Evolutionary conservation across 2,113 vertebrate genomes (phyloP).

Genomic region (Lagopus muta): DNA sequence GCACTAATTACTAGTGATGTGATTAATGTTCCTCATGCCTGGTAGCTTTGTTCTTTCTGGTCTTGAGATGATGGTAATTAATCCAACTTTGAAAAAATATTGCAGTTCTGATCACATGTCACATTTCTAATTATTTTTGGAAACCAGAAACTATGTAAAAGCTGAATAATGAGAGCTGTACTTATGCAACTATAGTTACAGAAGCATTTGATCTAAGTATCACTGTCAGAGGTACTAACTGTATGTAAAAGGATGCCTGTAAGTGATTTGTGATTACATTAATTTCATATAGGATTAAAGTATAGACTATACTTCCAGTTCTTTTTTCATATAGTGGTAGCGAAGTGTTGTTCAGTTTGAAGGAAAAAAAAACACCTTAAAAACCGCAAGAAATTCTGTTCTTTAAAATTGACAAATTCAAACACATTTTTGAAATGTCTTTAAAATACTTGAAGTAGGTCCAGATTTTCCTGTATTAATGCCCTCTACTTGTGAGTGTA

Average conservation of each 20-base stretch:
- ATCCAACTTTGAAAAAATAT: constrained; percentile 71
- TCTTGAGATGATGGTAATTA: constrained; percentile 80
- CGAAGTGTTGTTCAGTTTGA: background rate
- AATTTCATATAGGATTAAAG: constrained; percentile 8
- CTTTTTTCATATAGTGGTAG: background rate
- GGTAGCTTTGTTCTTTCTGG: constrained; percentile 74
- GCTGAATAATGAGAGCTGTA: constrained; percentile 38
- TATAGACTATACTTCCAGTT: too few species aligned
- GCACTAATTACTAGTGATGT: constrained; percentile 76
- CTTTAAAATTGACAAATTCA: background rate
- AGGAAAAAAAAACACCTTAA: background rate
- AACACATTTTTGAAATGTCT: background rate
- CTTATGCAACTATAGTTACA: constrained; percentile 27
- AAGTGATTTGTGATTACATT: background rate
- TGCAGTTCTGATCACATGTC: constrained; percentile 48
- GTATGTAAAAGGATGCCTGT: background rate
- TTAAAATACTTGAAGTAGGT: background rate
- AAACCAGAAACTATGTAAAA: constrained; percentile 59
- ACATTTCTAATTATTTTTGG: constrained; percentile 63
- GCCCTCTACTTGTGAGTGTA: background rate
- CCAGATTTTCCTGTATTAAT: background rate
- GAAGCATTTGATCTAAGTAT: constrained; percentile 12
- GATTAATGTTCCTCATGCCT: constrained; percentile 76
- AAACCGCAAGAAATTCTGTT: background rate
- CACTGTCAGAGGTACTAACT: background rate